Conservation (phyloP, 2,113 vertebrate genomes). For the Istiophorus platypterus region DNA sequence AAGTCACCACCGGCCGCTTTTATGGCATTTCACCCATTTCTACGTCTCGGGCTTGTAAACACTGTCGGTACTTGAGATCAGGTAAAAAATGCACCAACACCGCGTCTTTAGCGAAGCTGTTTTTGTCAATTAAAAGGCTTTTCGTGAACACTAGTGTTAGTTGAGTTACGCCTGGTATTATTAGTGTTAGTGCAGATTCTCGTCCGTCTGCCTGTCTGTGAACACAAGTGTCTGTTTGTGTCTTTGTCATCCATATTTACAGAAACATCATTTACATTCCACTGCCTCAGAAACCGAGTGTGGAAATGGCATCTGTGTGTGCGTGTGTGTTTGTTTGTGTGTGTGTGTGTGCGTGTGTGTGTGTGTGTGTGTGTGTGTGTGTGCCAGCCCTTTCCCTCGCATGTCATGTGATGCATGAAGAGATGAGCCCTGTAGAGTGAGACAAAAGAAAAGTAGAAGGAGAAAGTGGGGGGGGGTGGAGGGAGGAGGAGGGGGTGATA, state of each 20-base stretch:
- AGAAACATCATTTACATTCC: slow-evolving; percentile 41
- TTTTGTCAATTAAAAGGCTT: no score
- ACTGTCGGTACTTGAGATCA: no score
- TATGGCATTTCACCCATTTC: no score
- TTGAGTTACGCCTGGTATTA: neutral
- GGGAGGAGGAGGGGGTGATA: neutral
- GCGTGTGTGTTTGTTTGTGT: slow-evolving; percentile 34
- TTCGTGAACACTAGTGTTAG: no score
- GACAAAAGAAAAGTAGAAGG: slow-evolving; percentile 56
- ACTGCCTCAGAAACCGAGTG: slow-evolving; percentile 28
- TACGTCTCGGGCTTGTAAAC: no score
- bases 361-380: neutral
- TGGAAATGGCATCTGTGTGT: slow-evolving; percentile 37
- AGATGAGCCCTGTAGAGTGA: slow-evolving; percentile 68
- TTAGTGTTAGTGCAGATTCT: neutral
- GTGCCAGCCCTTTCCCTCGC: slow-evolving; percentile 42
- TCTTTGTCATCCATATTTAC: slow-evolving; percentile 28
- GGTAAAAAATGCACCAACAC: no score
- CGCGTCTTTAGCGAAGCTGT: no score
- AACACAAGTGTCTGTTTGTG: slow-evolving; percentile 38
- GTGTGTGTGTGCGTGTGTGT: slow-evolving; percentile 15
- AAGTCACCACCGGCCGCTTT: no score
- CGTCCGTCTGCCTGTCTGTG: slow-evolving; percentile 19
- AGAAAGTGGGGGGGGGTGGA: neutral
- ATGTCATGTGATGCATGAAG: slow-evolving; percentile 75